Conservation (phyloP, 2,797 vertebrate genomes). For the Leptodactylus fallax region DNA sequence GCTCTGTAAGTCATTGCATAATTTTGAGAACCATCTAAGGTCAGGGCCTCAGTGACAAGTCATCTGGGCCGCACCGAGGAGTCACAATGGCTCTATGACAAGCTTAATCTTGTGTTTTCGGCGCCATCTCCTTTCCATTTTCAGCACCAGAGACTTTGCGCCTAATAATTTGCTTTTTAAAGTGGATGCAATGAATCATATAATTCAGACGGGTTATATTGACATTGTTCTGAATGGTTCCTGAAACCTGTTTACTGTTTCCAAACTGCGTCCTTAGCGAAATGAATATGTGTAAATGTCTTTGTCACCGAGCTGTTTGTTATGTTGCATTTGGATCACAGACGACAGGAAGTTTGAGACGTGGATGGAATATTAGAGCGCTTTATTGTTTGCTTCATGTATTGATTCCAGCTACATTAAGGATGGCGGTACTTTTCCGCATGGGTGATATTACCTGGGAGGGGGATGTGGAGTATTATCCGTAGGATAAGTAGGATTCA, state of each 20-base stretch:
- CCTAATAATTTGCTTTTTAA: constrained; percentile 22
- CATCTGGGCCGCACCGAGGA: background rate
- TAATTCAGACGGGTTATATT: background rate
- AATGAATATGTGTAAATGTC: constrained; percentile 35
- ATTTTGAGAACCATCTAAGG: background rate
- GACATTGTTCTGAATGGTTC: constrained; percentile 36
- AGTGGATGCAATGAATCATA: constrained; percentile 30
- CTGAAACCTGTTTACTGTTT: constrained; percentile 43
- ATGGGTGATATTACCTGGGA: background rate
- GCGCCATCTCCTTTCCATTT: background rate
- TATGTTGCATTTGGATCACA: constrained; percentile 30
- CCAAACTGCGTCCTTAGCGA: constrained; percentile 8
- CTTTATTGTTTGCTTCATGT: constrained; percentile 6
- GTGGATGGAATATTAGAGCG: background rate
- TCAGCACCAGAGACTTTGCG: constrained; percentile 8
- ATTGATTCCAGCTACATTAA: background rate
- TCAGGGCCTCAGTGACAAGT: background rate
- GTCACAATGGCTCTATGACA: background rate
- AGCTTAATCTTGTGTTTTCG: background rate
- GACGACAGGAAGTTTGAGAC: constrained; percentile 11
- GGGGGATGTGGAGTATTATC: background rate
- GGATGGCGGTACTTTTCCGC: background rate
- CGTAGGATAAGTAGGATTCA: no score
- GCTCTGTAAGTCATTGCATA: background rate
- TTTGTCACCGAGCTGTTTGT: constrained; percentile 35